Evolutionary conservation across 2,797 vertebrate genomes (phyloP), one percentile per base, ranked within the genome.

Genomic region (Myiothlypis chrysogaster): DNA sequence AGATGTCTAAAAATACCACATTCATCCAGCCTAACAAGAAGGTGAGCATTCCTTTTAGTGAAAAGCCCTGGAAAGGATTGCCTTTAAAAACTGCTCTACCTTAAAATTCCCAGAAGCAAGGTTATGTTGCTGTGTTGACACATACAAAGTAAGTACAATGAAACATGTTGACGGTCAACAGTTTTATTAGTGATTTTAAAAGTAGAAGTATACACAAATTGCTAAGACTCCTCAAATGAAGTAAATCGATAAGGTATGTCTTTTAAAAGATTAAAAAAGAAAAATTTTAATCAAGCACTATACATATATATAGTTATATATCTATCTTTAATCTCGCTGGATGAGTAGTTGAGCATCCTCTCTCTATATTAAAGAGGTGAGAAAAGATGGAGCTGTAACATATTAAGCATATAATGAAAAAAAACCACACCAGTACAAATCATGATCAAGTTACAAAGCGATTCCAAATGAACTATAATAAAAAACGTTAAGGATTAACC

Each of bases 371-470:
- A 81, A 73, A 90, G 76, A 91, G 50, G 87, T 72, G 44, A 88
- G 76, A 88, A 96, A 93, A 88, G 76, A 94, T 65, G 30, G 89
- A 92, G 94, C 69, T 88, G 82, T 80, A 93, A 65, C 65, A 55
- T 76, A 94, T 94, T 94, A 92, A 96, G 88, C 68, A 57, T 68
- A 85, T 89, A 68, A 89, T 94, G 41, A 95, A 95, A 94, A 95
- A 94, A 95, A 39, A 1, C 35, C 82, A 92, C 52, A 89, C 85
- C 76, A 81, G 57, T 68, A 96, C 96, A 97, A 95, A 97, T 96
- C 94, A 97, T 82, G 93, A 96, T 94, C 95, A 95, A 97, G 92
- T 97, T 95, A 96, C 93, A 94, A 96, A 79, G n/a, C 55, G 91
- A 95, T 97, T 97, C 93, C 85, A 96, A 97, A 97, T 94, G 88